A percentile compares a stretch with the other conserved stretches of the same genome.
phyloP scores from a whole-genome alignment of 2,888 invertebrate genomes.

The Incurvaria masculella region DNA sequence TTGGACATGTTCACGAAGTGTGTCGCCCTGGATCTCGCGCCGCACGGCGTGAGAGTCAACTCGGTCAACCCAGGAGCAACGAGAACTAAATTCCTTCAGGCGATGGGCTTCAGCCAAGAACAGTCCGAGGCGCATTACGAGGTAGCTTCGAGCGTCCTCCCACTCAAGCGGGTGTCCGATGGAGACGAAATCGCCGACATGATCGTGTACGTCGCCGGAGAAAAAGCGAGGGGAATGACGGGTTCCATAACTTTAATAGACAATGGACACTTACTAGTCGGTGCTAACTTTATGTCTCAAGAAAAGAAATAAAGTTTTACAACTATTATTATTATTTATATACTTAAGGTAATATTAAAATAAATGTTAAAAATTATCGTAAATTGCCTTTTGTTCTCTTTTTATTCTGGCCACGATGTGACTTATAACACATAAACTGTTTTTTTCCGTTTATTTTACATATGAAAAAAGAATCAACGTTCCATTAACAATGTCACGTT shows the following conservation, averaged over 20 bases:
- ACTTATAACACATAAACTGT: too few species aligned
- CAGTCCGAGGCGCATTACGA: slow-evolving; percentile 71
- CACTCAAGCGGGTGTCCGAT: slow-evolving; percentile 70
- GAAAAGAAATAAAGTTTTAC: too few species aligned
- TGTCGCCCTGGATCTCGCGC: slow-evolving; percentile 69
- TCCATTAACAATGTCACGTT: too few species aligned
- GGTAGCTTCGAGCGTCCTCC: slow-evolving; percentile 56
- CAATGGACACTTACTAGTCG: too few species aligned
- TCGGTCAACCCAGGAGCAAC: slow-evolving; percentile 82
- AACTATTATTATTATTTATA: too few species aligned
- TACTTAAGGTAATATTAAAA: too few species aligned
- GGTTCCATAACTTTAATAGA: slow-evolving; percentile 11
- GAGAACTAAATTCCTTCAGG: slow-evolving; percentile 70
- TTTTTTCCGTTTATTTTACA: too few species aligned
- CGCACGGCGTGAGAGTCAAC: slow-evolving; percentile 71
- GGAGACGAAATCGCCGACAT: slow-evolving; percentile 73
- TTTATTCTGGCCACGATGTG: too few species aligned
- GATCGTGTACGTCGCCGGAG: slow-evolving; percentile 78
- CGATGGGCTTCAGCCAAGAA: slow-evolving; percentile 67
- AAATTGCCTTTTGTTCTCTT: too few species aligned
- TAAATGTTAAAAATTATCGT: too few species aligned
- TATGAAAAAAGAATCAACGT: too few species aligned
- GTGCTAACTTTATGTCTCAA: too few species aligned
- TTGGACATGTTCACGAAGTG: slow-evolving; percentile 84
- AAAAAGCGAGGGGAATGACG: slow-evolving; percentile 25